Evolutionary conservation across 2,797 vertebrate species (phyloP), one percentile per base, ranked within the genome.

Genomic region (Acestrorhynchus altus): DNA sequence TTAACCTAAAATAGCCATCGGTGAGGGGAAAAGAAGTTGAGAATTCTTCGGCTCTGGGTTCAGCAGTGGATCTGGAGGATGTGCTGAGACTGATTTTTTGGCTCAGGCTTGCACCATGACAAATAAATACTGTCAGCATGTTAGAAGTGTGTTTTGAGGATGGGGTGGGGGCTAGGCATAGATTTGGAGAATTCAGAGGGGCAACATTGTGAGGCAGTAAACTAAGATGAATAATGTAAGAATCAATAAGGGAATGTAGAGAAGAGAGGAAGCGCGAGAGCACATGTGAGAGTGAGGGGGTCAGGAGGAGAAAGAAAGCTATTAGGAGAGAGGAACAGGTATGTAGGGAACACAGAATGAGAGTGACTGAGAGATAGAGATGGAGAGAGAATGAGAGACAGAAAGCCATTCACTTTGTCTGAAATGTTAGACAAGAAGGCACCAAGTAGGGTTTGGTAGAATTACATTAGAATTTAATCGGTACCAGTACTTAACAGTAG

Each of bases 1-100:
- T 91, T 92, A 92, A 91, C 91, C 89, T 88, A 86, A 91, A 91
- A 91, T 91, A 86, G 88, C 87, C 90, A 82, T 83, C 83, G 87
- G 85, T 86, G 83, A 84, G 74, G 77, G 68, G 67, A 72, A 59
- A 84, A 84, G 85, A 83, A 61, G 85, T 83, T 83, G 72, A 83
- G 81, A 86, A 86, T 82, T 74, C 63, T n/a, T 11, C 4, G 75
- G 73, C 49, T 87, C 78, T 80, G 74, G 79, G 57, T 75, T 83
- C 60, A 84, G 79, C 76, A 77, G 70, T 83, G 82, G 83, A 82
- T 74, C 72, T 61, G 73, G 77, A 82, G 79, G 86, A 88, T 82
- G 86, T 85, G 83, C 81, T 84, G 54, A 67, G 67, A 81, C 51
- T 18, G 44, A 81, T 77, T 70, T 63, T 40, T 52, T 44, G 67